Evolutionary conservation across 2,113 vertebrate genomes (phyloP), one percentile per base, ranked within the genome.

Genomic region (Syrrhaptes paradoxus): DNA sequence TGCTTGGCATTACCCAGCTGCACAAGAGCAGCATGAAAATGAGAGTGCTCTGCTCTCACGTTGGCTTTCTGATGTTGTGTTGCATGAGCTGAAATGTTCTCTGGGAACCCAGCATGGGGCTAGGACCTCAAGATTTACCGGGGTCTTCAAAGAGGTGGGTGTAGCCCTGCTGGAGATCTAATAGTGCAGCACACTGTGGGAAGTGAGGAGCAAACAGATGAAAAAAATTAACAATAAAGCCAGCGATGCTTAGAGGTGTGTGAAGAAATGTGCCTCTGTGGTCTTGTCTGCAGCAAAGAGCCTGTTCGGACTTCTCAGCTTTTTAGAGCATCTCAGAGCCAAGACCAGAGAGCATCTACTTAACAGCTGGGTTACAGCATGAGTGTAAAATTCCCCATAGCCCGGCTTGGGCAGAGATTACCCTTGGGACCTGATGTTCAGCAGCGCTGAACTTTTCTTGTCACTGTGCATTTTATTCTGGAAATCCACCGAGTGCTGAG

Each of bases 341-440:
- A 17, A 29, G 63, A 48, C 59, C 71, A 48, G 17, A 3, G 32
- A 46, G n/a, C 45, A 70, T 49, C 72, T 73, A 78, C 67, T 61
- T 41, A 41, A 24, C 77, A 65, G 71, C 88, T 85, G 83, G 61
- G 49, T 41, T 36, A 31, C 46, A 29, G 1, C 9, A 2, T 12
- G 0, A 3, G 48, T 13, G 76, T 17, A 6, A 85, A 66, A 61
- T 10, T 41, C 34, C 67, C 58, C 4, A 0, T 6, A 34, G 58
- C 18, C 24, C 54, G 2, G 8, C 28, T 12, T 2, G 18, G 32
- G 43, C 52, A n/a, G 6, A 32, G 54, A 17, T 62, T 14, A 1
- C 46, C 38, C 57, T 3, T 24, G 68, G 63, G 79, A 34, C 5
- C 28, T 26, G 63, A 1, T 51, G 63, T 26, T 89, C 28, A 26